Percentiles rank a stretch among this genome's conserved stretches.
These are phyloP conservation scores for Oceanites oceanicus DNA, from an alignment of 2,113 vertebrate genomes.

Conservation along the genomic window DNA sequence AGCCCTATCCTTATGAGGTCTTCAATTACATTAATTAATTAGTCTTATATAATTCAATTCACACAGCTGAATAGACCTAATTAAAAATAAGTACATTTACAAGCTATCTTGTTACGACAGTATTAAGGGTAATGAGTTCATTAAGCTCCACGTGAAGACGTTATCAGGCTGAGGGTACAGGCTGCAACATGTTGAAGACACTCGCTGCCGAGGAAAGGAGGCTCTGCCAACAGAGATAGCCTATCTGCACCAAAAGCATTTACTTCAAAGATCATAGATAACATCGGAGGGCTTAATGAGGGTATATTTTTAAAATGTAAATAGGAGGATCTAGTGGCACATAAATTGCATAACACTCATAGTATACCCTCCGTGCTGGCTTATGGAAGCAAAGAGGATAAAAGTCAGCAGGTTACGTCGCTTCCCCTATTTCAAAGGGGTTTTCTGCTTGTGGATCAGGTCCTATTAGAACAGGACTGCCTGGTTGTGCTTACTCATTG, in stretches of 20 bases:
- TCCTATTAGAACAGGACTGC: neutral
- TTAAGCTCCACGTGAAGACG: neutral
- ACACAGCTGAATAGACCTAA: constrained; percentile 7
- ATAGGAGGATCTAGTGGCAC: neutral
- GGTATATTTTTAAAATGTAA: constrained; percentile 8
- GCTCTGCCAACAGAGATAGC: constrained; percentile 21
- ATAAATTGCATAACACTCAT: constrained; percentile 18
- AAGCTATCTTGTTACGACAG: constrained; percentile 38
- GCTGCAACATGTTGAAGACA: constrained; percentile 50
- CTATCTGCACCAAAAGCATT: constrained; percentile 33
- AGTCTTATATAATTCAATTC: constrained; percentile 36
- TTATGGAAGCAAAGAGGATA: neutral
- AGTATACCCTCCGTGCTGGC: neutral
- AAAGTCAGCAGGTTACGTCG: neutral
- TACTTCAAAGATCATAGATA: constrained; percentile 49
- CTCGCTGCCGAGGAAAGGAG: neutral
- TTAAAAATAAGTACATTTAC: constrained; percentile 60
- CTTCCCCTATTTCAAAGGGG: neutral
- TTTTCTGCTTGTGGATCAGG: neutral
- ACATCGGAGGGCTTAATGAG: neutral
- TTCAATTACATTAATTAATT: constrained; percentile 58
- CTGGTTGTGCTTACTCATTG: neutral
- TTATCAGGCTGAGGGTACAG: neutral
- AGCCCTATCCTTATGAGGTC: neutral
- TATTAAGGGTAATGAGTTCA: constrained; percentile 48